Conservation (phyloP, 2,113 vertebrate genomes). For the Percina caprodes region DNA sequence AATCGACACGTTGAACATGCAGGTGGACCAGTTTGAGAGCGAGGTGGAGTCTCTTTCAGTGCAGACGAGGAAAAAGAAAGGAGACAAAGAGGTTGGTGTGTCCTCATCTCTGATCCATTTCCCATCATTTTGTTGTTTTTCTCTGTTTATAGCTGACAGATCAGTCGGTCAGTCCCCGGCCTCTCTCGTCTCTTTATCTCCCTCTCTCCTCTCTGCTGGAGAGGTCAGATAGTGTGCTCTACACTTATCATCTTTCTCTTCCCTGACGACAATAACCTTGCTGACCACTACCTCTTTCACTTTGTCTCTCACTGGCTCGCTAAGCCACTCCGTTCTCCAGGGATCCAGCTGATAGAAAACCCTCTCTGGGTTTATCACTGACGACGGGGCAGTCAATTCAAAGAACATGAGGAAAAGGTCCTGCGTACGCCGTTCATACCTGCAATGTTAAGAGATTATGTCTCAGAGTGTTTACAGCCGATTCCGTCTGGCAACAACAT, state of each 20-base stretch:
- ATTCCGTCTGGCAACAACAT: neutral
- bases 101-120: conserved; percentile 7
- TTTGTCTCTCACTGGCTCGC: neutral
- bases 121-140: neutral
- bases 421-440: neutral
- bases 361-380: neutral
- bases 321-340: conserved; percentile 1
- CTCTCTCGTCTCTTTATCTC: neutral
- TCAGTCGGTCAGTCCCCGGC: neutral
- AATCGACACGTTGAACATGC: conserved; percentile 94
- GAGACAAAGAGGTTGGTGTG: conserved; percentile 90
- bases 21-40: conserved; percentile 96
- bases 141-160: conserved; percentile 12
- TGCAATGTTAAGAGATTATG: neutral
- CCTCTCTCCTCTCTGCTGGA: neutral
- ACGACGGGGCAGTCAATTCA: neutral
- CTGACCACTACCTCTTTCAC: conserved; percentile 15
- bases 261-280: conserved; percentile 19
- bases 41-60: conserved; percentile 93
- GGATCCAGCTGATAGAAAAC: conserved; percentile 13
- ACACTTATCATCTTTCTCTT: conserved; percentile 30
- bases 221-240: conserved; percentile 21
- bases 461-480: neutral
- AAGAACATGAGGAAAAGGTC: neutral
- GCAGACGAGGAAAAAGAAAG: conserved; percentile 92